phyloP scores from a whole-genome alignment of 2,888 invertebrate genomes.

The Drosophila prolongata region DNA sequence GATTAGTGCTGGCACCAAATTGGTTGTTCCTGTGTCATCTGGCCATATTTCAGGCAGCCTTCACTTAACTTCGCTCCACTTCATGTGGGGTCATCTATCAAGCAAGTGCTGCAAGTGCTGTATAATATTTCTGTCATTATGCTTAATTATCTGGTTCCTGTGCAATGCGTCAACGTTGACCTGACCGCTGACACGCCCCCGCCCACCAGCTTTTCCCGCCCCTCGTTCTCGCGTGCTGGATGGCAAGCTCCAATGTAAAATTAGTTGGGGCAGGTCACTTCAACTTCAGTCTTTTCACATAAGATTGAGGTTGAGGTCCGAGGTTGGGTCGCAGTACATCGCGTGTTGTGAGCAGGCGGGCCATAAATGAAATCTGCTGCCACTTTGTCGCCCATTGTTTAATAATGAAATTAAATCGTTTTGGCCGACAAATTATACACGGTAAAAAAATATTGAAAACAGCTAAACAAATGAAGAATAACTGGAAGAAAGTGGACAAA shows the following conservation, averaged over 20 bases:
- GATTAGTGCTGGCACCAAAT: constrained; percentile 36
- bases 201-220: background rate
- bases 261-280: constrained; percentile 47
- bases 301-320: constrained; percentile 39
- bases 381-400: constrained; percentile 79
- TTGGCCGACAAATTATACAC: constrained; percentile 20
- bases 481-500: too few relatives aligned
- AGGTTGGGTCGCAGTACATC: constrained; percentile 25
- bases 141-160: constrained; percentile 81
- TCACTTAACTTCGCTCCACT: background rate
- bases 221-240: constrained; percentile 33
- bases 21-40: constrained; percentile 47
- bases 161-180: constrained; percentile 76
- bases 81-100: constrained; percentile 54
- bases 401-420: constrained; percentile 77
- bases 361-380: constrained; percentile 76
- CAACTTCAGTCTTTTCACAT: constrained; percentile 29
- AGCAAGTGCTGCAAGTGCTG: constrained; percentile 58
- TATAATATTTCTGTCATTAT: constrained; percentile 81
- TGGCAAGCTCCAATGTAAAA: constrained; percentile 37
- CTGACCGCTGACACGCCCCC: constrained; percentile 41
- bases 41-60: constrained; percentile 32
- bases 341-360: constrained; percentile 46
- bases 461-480: background rate
- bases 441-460: constrained; percentile 3